Percentiles rank a stretch among this genome's conserved stretches.
phyloP scores from a whole-genome alignment of 1,140 invertebrate species.

The Onthophagus taurus region DNA sequence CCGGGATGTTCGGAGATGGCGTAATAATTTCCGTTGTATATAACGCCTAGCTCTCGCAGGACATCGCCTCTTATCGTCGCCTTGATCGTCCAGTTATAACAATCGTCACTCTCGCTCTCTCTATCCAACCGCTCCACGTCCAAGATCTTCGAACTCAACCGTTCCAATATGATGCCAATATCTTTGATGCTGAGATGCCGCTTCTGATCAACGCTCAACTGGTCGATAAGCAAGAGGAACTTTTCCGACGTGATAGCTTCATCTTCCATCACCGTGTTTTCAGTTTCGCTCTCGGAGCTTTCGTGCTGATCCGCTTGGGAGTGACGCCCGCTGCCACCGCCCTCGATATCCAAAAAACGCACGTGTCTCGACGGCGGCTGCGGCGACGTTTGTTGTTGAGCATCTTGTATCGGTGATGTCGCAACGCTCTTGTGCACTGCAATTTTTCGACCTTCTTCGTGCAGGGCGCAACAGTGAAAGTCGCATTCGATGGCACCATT shows the following conservation, averaged over 20 bases:
- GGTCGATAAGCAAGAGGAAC: conserved; percentile 85
- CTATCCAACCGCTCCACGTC: conserved; percentile 85
- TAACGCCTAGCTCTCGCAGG: conserved; percentile 79
- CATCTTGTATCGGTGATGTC: conserved; percentile 83
- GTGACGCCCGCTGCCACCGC: conserved; percentile 37
- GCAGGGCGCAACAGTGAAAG: conserved; percentile 88
- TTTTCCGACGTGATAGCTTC: conserved; percentile 81
- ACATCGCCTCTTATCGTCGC: conserved; percentile 85
- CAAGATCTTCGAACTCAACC: conserved; percentile 83
- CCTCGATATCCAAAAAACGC: conserved; percentile 64
- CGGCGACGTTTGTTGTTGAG: conserved; percentile 53
- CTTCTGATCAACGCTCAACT: conserved; percentile 83
- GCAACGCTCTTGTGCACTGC: conserved; percentile 81
- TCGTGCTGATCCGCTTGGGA: conserved; percentile 58
- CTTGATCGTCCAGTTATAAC: conserved; percentile 73
- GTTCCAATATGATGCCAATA: conserved; percentile 87
- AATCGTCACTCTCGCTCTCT: conserved; percentile 82
- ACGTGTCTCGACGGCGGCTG: conserved; percentile 52
- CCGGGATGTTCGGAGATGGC: conserved; percentile 88
- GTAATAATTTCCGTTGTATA: conserved; percentile 93
- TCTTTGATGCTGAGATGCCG: conserved; percentile 87
- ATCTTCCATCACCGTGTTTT: conserved; percentile 85
- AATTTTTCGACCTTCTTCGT: conserved; percentile 83
- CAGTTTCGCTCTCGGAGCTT: conserved; percentile 84
- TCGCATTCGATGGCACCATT: conserved; percentile 68